A percentile compares a stretch with the other conserved stretches of the same genome.
These are phyloP conservation scores for Gymnogyps californianus DNA, from an alignment of 2,113 vertebrate species.

Conservation along the genomic window DNA sequence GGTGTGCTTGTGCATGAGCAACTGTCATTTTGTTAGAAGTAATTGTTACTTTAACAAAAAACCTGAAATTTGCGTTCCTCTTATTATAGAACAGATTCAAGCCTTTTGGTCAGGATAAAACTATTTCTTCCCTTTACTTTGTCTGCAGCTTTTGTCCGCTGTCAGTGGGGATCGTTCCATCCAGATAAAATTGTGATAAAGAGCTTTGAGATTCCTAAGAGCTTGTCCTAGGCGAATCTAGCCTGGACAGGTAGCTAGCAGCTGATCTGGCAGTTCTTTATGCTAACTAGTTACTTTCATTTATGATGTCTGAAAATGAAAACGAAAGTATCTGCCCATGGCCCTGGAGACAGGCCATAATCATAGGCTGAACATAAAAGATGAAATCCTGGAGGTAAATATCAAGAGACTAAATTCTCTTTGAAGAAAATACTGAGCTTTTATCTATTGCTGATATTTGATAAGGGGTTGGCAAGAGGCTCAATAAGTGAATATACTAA, in stretches of 20 bases:
- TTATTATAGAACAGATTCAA: neutral
- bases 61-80: neutral
- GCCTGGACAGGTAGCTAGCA: neutral
- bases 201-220: neutral
- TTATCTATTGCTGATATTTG: neutral
- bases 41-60: neutral
- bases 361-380: neutral
- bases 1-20: neutral
- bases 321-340: neutral
- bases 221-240: neutral
- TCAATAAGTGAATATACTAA: neutral
- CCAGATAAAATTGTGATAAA: neutral
- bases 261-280: neutral
- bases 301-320: neutral
- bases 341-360: neutral
- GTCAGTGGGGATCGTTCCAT: neutral
- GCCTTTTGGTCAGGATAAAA: neutral
- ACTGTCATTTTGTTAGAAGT: neutral
- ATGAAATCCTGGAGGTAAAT: neutral
- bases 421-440: neutral
- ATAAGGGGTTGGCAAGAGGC: neutral
- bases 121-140: neutral
- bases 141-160: neutral
- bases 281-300: neutral
- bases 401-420: slow-evolving; percentile 6